Evolutionary conservation across 2,797 vertebrate genomes (phyloP).

Genomic region (Alauda arvensis): DNA sequence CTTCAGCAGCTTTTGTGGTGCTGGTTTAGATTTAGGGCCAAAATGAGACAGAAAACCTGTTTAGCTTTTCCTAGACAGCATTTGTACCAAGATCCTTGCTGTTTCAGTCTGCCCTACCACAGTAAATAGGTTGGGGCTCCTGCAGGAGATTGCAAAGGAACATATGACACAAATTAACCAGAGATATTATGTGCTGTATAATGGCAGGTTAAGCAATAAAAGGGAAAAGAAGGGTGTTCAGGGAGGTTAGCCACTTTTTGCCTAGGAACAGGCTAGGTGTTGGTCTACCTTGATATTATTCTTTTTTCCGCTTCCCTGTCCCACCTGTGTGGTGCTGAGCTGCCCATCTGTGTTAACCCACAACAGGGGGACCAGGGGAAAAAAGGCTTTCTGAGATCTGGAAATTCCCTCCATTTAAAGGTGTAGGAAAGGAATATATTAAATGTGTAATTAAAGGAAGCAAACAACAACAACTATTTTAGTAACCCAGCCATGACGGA

Average conservation of each 20-base stretch:
- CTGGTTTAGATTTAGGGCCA: not conserved
- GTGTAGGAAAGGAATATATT: not conserved
- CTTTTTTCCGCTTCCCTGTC: not conserved
- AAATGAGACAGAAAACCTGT: not conserved
- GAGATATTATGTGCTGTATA: not conserved
- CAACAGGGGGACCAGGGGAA: fast-evolving
- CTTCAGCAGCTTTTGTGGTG: not conserved
- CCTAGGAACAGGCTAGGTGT: not conserved
- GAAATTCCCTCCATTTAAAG: not conserved
- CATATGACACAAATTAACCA: not conserved
- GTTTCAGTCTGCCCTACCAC: fast-evolving
- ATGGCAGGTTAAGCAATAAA: not conserved
- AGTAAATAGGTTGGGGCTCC: fast-evolving
- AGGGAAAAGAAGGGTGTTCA: not conserved
- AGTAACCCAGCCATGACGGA: not conserved
- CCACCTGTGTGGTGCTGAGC: not conserved
- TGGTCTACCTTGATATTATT: fast-evolving
- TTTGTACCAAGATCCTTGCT: not conserved
- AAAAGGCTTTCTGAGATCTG: not conserved
- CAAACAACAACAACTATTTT: not conserved
- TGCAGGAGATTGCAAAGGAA: fast-evolving
- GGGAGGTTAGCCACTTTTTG: not conserved
- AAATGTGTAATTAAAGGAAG: not conserved
- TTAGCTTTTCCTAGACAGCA: not conserved
- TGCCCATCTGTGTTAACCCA: not conserved